Evolutionary conservation across 2,113 vertebrate genomes (phyloP).

Genomic region (Anoura caudifer): DNA sequence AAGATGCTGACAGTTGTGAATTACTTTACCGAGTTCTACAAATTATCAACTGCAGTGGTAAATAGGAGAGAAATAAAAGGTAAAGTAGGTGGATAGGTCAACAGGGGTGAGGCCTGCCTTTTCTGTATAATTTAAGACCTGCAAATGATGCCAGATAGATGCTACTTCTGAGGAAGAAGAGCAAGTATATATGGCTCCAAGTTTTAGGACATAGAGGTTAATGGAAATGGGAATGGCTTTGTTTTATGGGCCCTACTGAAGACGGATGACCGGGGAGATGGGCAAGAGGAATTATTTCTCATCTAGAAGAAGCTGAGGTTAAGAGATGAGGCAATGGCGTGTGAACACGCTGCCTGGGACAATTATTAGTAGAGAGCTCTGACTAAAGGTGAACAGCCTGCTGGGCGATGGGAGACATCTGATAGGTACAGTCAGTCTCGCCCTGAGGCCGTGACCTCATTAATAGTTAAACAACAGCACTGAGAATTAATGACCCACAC

Average conservation of each 20-base stretch:
- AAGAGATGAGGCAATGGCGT: conserved; percentile 58
- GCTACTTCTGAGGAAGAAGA: conserved; percentile 43
- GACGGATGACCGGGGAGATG: conserved; percentile 40
- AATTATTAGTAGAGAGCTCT: conserved; percentile 39
- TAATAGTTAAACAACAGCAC: conserved; percentile 69
- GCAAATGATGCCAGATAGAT: conserved; percentile 36
- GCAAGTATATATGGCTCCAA: neutral
- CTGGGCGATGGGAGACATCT: conserved; percentile 30
- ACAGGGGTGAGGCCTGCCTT: conserved; percentile 1
- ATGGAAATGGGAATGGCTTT: conserved; percentile 70
- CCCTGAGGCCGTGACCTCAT: conserved; percentile 62
- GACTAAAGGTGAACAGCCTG: conserved; percentile 57
- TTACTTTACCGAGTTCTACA: conserved; percentile 83
- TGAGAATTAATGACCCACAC: conserved; percentile 76
- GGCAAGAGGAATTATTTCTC: conserved; percentile 63
- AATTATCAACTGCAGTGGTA: conserved; percentile 76
- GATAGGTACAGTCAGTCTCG: conserved; percentile 63
- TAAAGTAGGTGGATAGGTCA: conserved; percentile 58
- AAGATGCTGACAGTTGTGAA: conserved; percentile 82
- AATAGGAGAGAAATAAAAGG: conserved; percentile 62
- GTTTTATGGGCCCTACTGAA: conserved; percentile 64
- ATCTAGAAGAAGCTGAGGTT: conserved; percentile 60
- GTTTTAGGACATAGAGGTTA: conserved; percentile 65
- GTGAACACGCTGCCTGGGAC: conserved; percentile 23
- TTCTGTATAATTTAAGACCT: conserved; percentile 49